Evolutionary conservation across 2,888 invertebrate genomes (phyloP).

Genomic region (Meteorus colon): DNA sequence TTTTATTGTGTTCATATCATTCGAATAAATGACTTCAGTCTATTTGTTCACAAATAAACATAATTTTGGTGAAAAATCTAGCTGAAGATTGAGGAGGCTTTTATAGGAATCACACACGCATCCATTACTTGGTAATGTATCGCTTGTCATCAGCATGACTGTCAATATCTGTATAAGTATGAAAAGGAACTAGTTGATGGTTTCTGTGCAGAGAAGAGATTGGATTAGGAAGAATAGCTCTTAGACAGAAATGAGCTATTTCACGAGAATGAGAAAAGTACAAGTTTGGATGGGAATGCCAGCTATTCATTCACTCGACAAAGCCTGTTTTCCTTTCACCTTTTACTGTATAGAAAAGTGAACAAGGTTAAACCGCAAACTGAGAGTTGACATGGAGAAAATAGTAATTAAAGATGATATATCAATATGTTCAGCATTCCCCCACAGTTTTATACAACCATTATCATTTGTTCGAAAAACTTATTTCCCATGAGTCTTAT

Average conservation of each 20-base stretch:
- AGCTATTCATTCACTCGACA: not conserved
- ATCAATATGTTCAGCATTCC: not conserved
- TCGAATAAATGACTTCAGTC: not conserved
- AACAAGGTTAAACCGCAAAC: not conserved
- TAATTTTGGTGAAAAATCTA: not conserved
- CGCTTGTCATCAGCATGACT: not conserved
- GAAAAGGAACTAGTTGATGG: not conserved
- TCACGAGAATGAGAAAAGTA: not conserved
- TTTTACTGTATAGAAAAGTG: not conserved
- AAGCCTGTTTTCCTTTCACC: not conserved
- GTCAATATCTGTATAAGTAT: not conserved
- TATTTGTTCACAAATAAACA: not conserved
- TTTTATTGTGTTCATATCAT: not conserved
- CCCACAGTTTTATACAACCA: not conserved
- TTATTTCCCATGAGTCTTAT: slow-evolving; percentile 70
- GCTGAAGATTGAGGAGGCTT: not conserved
- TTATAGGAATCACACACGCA: not conserved
- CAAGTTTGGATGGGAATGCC: not conserved
- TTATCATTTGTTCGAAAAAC: slow-evolving; percentile 57
- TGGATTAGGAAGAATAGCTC: not conserved
- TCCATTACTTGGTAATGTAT: not conserved
- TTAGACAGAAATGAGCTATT: not conserved
- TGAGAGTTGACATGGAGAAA: not conserved
- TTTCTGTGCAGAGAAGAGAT: not conserved
- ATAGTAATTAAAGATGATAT: not conserved